Base-by-base conservation (phyloP, 2,797 vertebrate genomes). In the Pipistrellus nathusii region DNA sequence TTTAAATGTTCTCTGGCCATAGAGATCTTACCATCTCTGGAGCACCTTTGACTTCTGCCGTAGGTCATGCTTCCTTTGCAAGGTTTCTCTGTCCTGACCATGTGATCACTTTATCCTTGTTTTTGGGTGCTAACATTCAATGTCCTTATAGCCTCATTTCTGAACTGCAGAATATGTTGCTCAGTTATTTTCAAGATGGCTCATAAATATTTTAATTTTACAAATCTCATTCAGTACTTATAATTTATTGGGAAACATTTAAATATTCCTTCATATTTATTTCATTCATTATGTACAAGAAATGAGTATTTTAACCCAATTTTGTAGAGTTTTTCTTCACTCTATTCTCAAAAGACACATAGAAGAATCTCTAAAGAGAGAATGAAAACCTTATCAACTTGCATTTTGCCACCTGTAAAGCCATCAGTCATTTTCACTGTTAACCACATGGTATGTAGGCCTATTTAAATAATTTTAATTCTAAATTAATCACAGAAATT, bases 1-100 rank as follows among this genome's bases (percentile, higher is more conserved):
- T 87, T 93, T 94, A 35, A 51, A n/a, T 76, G 53, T 95, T 85
- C 76, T 82, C 46, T 23, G 30, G 57, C 66, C 38, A 59, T 38
- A 41, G 75, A 78, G 72, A 35, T 35, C 46, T 85, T 81, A 27
- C 27, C 25, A 6, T 85, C 32, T 64, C 27, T 73, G 76, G 35
- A 48, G 11, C 14, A 23, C 30, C 8, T 71, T 13, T 82, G 80
- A 44, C 4, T 30, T 88, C 35, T 82, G 46, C 25, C 10, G 9
- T 30, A 32, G 32, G 14, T 78, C 71, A 83, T 8, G 32, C n/a
- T 76, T 88, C 41, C 21, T 83, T 83, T 62, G n/a, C 53, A 83
- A 80, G 73, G 14, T 44, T 6, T 80, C 76, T 38, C 51, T 80
- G 27, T 51, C 27, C 59, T 44, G 53, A 25, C 44, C 30, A 71